Conservation (phyloP, 2,113 vertebrate species). For the Pelobates fuscus region DNA sequence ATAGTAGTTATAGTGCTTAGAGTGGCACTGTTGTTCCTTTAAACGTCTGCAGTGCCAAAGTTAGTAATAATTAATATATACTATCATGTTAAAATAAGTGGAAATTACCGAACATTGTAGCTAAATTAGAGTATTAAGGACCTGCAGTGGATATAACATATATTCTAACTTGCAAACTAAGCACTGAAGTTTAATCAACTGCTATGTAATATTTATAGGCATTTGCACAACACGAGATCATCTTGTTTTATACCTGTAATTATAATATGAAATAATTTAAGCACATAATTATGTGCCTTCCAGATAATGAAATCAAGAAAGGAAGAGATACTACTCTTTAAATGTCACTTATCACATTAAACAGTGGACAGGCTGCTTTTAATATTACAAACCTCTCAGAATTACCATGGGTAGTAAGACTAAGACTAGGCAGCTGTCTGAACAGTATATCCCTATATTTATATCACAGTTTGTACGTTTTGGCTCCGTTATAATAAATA, state of each 20-base stretch:
- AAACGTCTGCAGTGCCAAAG: no score
- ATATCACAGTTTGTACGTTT: not conserved
- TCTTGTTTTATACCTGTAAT: conserved; percentile 24
- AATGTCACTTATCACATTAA: conserved; percentile 33
- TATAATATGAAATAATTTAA: conserved; percentile 28
- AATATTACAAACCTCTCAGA: not conserved
- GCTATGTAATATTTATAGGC: conserved; percentile 29
- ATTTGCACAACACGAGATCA: not conserved
- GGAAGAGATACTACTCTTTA: conserved; percentile 1
- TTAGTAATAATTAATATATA: no score
- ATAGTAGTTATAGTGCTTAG: no score
- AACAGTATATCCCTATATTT: not conserved
- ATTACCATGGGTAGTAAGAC: not conserved
- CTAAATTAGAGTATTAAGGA: no score
- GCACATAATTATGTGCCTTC: conserved; percentile 17
- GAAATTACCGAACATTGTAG: no score
- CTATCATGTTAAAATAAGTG: no score
- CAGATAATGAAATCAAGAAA: conserved; percentile 18
- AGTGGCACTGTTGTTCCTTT: no score
- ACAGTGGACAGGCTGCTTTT: not conserved
- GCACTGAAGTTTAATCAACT: conserved; percentile 8
- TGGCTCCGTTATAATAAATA: not conserved
- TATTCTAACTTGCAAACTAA: conserved; percentile 4
- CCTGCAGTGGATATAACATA: conserved; percentile 4
- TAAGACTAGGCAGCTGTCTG: not conserved